Percentiles rank a stretch among this genome's conserved stretches.
Evolutionary conservation across 2,797 vertebrate species (phyloP).

Genomic region (Enteromius unitaeniatus): DNA sequence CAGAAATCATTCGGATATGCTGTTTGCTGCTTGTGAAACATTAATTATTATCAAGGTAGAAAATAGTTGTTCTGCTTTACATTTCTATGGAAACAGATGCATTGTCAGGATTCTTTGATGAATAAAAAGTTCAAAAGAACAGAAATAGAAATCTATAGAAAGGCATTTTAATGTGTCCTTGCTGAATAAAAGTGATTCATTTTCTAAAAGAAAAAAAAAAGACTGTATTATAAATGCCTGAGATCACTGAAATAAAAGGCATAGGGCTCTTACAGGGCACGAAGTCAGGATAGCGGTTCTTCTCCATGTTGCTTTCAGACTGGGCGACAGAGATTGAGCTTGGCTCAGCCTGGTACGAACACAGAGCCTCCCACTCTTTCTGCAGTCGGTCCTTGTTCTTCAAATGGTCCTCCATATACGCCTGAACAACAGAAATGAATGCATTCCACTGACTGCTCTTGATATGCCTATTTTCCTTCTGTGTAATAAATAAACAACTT

Average conservation of each 20-base stretch:
- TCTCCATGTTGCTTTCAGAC: constrained; percentile 84
- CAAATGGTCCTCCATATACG: constrained; percentile 98
- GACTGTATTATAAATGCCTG: neutral
- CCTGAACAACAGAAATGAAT: constrained; percentile 70
- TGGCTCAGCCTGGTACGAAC: constrained; percentile 95
- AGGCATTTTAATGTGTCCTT: neutral
- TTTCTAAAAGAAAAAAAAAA: neutral
- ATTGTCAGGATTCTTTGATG: neutral
- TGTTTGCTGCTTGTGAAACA: neutral
- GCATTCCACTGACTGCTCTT: neutral
- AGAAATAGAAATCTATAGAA: neutral
- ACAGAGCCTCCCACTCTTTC: constrained; percentile 97
- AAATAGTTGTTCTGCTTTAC: neutral
- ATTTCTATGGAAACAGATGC: neutral
- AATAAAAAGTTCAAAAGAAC: neutral
- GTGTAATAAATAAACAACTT: neutral
- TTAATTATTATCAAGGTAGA: neutral
- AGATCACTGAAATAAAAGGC: constrained; percentile 12
- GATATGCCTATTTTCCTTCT: neutral
- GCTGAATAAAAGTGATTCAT: neutral
- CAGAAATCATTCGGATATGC: neutral
- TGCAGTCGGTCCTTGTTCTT: constrained; percentile 92
- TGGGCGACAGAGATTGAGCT: constrained; percentile 83
- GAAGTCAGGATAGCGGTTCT: constrained; percentile 88
- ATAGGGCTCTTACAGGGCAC: constrained; percentile 88